Conservation (phyloP, 2,888 invertebrate species). For the Orchestes rusci region DNA sequence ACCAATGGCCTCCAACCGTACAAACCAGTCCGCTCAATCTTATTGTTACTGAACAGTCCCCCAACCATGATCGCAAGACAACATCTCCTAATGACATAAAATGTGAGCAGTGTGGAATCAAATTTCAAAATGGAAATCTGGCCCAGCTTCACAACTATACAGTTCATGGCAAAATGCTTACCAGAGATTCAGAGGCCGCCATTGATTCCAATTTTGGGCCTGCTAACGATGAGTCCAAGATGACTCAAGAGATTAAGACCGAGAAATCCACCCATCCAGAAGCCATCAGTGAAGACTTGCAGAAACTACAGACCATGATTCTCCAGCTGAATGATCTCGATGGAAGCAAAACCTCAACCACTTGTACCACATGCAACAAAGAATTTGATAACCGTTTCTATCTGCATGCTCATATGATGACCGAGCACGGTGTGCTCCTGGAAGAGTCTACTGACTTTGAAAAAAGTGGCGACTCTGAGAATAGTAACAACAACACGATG, state of each 20-base stretch:
- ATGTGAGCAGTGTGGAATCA: constrained; percentile 47
- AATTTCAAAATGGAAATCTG: constrained; percentile 46
- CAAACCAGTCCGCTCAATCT: constrained; percentile 74
- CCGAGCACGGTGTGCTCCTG: constrained; percentile 55
- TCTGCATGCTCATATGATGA: constrained; percentile 60
- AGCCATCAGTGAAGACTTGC: constrained; percentile 75
- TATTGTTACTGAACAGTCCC: constrained; percentile 61
- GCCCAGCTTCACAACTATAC: constrained; percentile 42
- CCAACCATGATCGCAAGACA: constrained; percentile 46
- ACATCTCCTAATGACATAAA: constrained; percentile 46
- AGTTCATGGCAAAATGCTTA: constrained; percentile 37
- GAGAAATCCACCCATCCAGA: constrained; percentile 45
- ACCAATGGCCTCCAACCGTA: constrained; percentile 38
- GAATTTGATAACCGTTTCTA: constrained; percentile 67
- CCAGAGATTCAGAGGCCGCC: constrained; percentile 30
- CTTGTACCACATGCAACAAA: constrained; percentile 64
- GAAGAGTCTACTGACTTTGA: constrained; percentile 42
- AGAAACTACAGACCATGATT: constrained; percentile 86
- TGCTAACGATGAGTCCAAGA: constrained; percentile 31
- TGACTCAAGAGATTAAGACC: constrained; percentile 20
- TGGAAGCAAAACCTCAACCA: constrained; percentile 46
- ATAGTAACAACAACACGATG: constrained; percentile 38
- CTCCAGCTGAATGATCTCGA: constrained; percentile 78
- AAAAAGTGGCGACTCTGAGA: constrained; percentile 37
- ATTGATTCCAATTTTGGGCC: constrained; percentile 27